Base-by-base conservation (phyloP, 2,888 invertebrate species). In the Microctonus aethiopoides region DNA sequence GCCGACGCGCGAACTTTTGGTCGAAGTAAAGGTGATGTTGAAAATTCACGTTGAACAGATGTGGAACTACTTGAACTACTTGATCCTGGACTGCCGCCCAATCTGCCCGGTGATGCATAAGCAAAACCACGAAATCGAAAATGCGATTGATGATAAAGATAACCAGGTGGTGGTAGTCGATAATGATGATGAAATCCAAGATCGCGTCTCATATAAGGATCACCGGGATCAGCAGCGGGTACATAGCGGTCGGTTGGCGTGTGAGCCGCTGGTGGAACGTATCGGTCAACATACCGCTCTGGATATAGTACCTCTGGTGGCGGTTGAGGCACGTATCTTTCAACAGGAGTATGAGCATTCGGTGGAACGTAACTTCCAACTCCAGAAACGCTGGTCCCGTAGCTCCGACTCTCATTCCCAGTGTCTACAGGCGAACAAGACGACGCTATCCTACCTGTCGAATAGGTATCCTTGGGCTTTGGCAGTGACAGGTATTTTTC, bases 221-320 rank as follows among this genome's bases (percentile, higher is more conserved):
- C 90, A 39, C 87, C 88, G 1, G 87, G 83, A 76, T 87, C 86
- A 32, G 82, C 78, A 5, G 82, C 75, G 68, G 92, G 91, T 76
- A 92, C 91, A 84, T 92, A 92, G 78, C 92, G 90, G 87, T 92
- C 92, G 76, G 92, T 91, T 16, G 92, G 92, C 80, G 91, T 91
- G 85, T 92, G 92, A 16, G 91, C 92, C 72, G 91, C 91, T 6
- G 92, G 91, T 22, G 92, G 91, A 75, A 92, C 89, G 79, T 92
- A 92, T 77, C 91, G 88, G 67, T 88, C 88, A 62, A 83, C 83
- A 71, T 85, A 84, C 71, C 84, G 77, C 10, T 86, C 86, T 2
- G 86, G 84, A 52, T 86, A 86, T 10, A 86, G 80, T 1, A 85
- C 82, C 76, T 86, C 86, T 13, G 85, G 83, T 0, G 86, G 84